phyloP scores from a whole-genome alignment of 2,888 invertebrate genomes.

The Amphipyra berbera region DNA sequence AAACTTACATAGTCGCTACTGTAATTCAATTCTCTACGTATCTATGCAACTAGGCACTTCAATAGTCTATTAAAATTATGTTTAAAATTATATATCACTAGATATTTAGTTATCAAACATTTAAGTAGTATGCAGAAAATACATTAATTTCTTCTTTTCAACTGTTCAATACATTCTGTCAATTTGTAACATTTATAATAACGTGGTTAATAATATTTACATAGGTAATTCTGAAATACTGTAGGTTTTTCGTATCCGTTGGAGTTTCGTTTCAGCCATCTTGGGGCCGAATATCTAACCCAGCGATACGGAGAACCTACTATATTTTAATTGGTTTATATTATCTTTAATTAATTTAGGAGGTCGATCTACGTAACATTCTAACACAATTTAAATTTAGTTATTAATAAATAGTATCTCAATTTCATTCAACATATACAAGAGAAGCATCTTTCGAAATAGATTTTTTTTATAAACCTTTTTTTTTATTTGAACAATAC shows the following conservation, averaged over 20 bases:
- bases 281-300: neutral
- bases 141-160: slow-evolving; percentile 36
- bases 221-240: slow-evolving; percentile 39
- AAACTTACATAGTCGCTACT: slow-evolving; percentile 34
- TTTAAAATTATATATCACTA: slow-evolving; percentile 53
- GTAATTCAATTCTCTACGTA: slow-evolving; percentile 44
- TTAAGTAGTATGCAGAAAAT: slow-evolving; percentile 46
- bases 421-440: slow-evolving; percentile 35
- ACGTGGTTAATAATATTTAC: slow-evolving; percentile 49
- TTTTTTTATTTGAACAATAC: slow-evolving; percentile 33
- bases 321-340: slow-evolving; percentile 11
- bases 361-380: slow-evolving; percentile 42
- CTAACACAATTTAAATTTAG: slow-evolving; percentile 45
- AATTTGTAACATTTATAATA: slow-evolving; percentile 45
- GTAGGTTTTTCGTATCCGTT: slow-evolving; percentile 7
- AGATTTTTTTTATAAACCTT: slow-evolving; percentile 19
- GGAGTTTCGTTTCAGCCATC: neutral
- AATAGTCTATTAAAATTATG: slow-evolving; percentile 65
- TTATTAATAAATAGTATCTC: slow-evolving; percentile 51
- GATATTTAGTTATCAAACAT: slow-evolving; percentile 45
- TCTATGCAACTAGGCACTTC: slow-evolving; percentile 77
- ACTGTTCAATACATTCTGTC: slow-evolving; percentile 50
- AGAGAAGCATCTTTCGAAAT: slow-evolving; percentile 54
- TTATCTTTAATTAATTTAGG: slow-evolving; percentile 28
- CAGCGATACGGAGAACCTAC: slow-evolving; percentile 11